These are phyloP conservation scores for Pogona vitticeps DNA, from an alignment of 2,113 vertebrate species.

Conservation along the genomic window DNA sequence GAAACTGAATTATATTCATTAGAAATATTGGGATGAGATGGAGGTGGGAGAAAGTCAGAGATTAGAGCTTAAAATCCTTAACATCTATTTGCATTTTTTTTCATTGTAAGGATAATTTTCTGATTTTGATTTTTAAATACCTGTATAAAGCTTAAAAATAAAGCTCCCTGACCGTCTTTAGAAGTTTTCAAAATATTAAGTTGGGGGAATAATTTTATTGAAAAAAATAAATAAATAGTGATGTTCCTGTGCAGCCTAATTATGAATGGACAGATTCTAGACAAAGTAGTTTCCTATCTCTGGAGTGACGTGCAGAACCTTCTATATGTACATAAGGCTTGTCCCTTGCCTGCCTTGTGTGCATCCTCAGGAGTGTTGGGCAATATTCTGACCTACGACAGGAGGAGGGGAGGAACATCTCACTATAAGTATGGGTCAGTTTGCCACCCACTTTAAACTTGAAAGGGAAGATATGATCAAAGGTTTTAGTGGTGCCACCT, in stretches of 20 bases:
- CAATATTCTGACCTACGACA: conserved; percentile 66
- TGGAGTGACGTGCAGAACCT: no score
- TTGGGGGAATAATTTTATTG: neutral
- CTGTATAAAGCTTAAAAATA: no score
- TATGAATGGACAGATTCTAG: conserved; percentile 41
- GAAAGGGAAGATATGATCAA: conserved; percentile 94
- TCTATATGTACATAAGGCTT: neutral
- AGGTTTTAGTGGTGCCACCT: conserved; percentile 87
- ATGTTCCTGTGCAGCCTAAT: neutral
- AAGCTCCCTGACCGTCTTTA: neutral
- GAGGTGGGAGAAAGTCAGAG: neutral
- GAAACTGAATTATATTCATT: conserved; percentile 77
- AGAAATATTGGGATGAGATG: conserved; percentile 48
- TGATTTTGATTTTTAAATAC: neutral
- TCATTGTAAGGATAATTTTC: conserved; percentile 22
- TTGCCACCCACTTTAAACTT: conserved; percentile 71
- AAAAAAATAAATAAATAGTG: neutral
- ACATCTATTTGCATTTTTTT: conserved; percentile 60
- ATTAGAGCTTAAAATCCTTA: conserved; percentile 31
- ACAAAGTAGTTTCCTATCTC: conserved; percentile 48
- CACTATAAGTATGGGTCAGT: conserved; percentile 65
- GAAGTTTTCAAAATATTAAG: conserved; percentile 28
- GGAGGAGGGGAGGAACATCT: conserved; percentile 69
- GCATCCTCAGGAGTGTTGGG: neutral
- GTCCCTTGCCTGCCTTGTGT: neutral